These are phyloP conservation scores for Baryphthengus martii DNA, from an alignment of 2,113 vertebrate species.

Conservation along the genomic window DNA sequence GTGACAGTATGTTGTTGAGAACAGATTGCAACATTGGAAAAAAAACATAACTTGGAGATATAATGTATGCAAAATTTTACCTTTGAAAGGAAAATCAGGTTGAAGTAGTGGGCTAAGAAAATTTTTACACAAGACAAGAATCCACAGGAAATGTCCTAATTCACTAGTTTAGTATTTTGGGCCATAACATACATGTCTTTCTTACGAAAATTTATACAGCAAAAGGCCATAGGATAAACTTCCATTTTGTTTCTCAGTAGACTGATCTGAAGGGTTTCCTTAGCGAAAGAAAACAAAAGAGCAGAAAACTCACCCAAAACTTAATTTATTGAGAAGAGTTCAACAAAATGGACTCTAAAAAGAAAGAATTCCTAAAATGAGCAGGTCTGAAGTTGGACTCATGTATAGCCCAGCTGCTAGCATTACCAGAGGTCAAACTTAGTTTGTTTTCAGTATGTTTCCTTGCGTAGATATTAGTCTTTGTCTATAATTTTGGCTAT, in stretches of 20 bases:
- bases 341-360: neutral
- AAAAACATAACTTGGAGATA: fast-evolving
- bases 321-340: neutral
- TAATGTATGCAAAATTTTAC: neutral
- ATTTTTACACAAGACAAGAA: neutral
- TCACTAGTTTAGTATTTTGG: neutral
- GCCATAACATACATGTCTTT: neutral
- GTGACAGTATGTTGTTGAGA: neutral
- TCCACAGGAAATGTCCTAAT: neutral
- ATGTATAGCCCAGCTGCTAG: neutral
- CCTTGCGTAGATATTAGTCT: constrained; percentile 44
- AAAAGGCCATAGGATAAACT: neutral
- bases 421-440: constrained; percentile 7
- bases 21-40: neutral
- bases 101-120: neutral
- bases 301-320: neutral
- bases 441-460: constrained; percentile 41
- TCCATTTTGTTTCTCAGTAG: neutral
- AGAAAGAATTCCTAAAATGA: neutral
- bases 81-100: neutral
- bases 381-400: neutral
- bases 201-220: neutral
- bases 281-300: neutral
- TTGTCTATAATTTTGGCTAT: constrained; percentile 45
- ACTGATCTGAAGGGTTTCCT: neutral